These are phyloP conservation scores for Microchrysa polita DNA, from an alignment of 2,888 invertebrate genomes.

Conservation along the genomic window DNA sequence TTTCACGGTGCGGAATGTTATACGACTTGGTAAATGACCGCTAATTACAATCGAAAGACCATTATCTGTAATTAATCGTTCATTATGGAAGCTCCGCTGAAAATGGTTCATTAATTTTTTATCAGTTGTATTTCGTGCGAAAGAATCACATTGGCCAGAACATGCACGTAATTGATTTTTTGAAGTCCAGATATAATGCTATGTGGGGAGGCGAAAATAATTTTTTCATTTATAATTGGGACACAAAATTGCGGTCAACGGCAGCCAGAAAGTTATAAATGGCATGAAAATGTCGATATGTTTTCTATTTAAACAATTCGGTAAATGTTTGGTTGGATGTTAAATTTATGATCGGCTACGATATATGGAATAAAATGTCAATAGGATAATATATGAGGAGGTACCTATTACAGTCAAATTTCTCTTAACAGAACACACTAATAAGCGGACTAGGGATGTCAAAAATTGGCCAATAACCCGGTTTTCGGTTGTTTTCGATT, in stretches of 20 bases:
- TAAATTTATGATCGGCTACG: no score
- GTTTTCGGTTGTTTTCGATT: no score
- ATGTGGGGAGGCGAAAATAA: background rate
- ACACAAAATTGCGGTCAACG: no score
- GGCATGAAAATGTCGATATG: no score
- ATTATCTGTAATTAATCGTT: constrained; percentile 31
- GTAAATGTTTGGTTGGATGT: no score
- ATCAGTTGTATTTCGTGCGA: constrained; percentile 24
- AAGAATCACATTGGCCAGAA: background rate
- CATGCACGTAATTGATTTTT: constrained; percentile 6
- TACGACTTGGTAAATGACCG: constrained; percentile 34
- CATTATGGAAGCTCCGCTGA: constrained; percentile 3
- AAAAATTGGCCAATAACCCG: no score
- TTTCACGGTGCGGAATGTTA: constrained; percentile 16
- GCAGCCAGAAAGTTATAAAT: no score
- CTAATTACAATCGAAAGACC: constrained; percentile 31
- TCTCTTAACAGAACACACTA: background rate
- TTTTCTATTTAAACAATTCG: no score
- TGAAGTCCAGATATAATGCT: background rate
- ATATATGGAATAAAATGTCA: no score
- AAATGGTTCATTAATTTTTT: constrained; percentile 35
- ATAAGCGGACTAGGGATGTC: no score
- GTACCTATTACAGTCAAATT: constrained; percentile 1
- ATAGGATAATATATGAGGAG: no score
- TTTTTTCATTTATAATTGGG: background rate